A percentile compares a stretch with the other conserved stretches of the same genome.
phyloP scores from a whole-genome alignment of 1,140 invertebrate genomes.

The Leptinotarsa texana region DNA sequence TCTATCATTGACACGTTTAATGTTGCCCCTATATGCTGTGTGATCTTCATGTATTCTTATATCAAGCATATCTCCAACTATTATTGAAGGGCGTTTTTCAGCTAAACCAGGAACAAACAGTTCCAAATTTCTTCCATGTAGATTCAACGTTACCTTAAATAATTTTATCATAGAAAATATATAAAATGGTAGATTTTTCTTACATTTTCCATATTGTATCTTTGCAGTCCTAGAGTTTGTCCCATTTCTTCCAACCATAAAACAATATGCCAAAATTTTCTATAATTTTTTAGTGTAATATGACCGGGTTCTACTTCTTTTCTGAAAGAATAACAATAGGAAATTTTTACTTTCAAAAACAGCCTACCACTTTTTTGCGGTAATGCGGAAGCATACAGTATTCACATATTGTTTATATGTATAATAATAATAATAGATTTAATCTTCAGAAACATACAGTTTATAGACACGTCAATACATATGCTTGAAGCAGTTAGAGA shows the following conservation, averaged over 20 bases:
- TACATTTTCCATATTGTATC: slow-evolving; percentile 51
- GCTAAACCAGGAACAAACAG: slow-evolving; percentile 49
- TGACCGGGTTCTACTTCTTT: slow-evolving; percentile 21
- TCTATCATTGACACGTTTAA: slow-evolving; percentile 41
- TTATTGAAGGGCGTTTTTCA: slow-evolving; percentile 50
- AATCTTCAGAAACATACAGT: no score
- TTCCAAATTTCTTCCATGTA: slow-evolving; percentile 28
- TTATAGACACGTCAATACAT: no score
- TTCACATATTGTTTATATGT: no score
- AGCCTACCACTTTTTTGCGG: no score
- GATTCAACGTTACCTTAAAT: slow-evolving; percentile 34
- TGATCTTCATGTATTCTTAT: slow-evolving; percentile 45
- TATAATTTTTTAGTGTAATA: slow-evolving; percentile 41
- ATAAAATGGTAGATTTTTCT: slow-evolving; percentile 16
- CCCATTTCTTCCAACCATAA: slow-evolving; percentile 50
- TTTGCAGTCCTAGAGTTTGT: slow-evolving; percentile 33
- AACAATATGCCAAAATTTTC: slow-evolving; percentile 43
- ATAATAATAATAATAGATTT: no score
- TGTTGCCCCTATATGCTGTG: slow-evolving; percentile 43
- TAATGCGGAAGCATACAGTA: no score
- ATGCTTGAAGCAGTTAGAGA: no score
- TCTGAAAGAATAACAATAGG: slow-evolving; percentile 22
- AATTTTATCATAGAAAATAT: background rate
- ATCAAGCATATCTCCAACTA: slow-evolving; percentile 46
- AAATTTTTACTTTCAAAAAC: slow-evolving; percentile 4